phyloP scores from a whole-genome alignment of 2,113 vertebrate species.

The Galemys pyrenaicus region DNA sequence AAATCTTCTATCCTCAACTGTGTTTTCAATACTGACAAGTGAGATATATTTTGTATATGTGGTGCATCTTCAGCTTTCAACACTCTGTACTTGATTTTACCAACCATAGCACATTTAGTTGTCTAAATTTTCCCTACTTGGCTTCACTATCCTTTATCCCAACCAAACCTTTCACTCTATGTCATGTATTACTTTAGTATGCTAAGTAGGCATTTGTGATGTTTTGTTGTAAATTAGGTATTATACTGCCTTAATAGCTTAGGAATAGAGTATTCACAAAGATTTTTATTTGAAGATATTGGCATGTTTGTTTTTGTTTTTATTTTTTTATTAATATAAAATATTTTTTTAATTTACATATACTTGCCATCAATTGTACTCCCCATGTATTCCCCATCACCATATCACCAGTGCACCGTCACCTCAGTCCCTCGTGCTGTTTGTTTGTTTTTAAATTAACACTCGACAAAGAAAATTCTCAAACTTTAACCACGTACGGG shows the following conservation, averaged over 20 bases:
- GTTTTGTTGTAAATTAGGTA: background rate
- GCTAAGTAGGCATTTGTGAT: too few relatives aligned
- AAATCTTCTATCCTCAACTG: background rate
- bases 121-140: background rate
- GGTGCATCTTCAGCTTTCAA: background rate
- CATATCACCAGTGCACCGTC: too few relatives aligned
- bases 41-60: background rate
- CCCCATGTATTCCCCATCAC: too few relatives aligned
- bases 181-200: background rate
- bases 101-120: background rate
- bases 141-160: background rate
- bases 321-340: too few relatives aligned
- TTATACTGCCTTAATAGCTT: background rate
- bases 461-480: background rate
- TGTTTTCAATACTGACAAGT: slow-evolving; percentile 31
- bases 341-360: too few relatives aligned
- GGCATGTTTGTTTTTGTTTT: background rate
- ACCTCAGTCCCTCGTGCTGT: too few relatives aligned
- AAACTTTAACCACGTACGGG: background rate
- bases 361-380: too few relatives aligned
- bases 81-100: background rate
- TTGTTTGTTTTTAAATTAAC: too few relatives aligned
- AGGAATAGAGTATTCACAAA: background rate
- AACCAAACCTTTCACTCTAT: background rate
- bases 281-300: background rate